Percentiles rank a stretch among this genome's conserved stretches.
These are phyloP conservation scores for Malacosoma neustria DNA, from an alignment of 2,888 invertebrate species.

Conservation along the genomic window DNA sequence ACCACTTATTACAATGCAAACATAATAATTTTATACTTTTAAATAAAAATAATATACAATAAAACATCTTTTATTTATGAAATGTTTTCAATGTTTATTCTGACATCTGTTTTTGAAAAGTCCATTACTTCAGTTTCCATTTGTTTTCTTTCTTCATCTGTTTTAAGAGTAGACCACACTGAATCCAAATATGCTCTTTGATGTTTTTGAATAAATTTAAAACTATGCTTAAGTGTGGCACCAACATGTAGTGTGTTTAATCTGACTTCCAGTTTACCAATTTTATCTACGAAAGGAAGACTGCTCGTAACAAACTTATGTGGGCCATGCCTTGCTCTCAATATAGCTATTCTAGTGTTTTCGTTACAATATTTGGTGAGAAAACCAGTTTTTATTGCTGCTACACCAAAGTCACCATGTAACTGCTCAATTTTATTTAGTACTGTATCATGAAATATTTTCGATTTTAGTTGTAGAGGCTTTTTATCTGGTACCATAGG, in stretches of 20 bases:
- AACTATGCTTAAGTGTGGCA: conserved; percentile 87
- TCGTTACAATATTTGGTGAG: conserved; percentile 87
- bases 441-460: conserved; percentile 72
- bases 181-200: conserved; percentile 79
- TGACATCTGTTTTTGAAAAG: conserved; percentile 59
- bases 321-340: conserved; percentile 83
- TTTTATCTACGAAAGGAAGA: conserved; percentile 80
- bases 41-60: no score
- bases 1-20: no score
- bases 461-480: conserved; percentile 64
- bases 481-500: conserved; percentile 60
- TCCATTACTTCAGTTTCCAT: conserved; percentile 68
- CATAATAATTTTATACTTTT: not conserved
- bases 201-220: conserved; percentile 80
- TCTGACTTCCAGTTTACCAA: conserved; percentile 76
- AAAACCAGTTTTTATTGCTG: conserved; percentile 81
- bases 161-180: conserved; percentile 76
- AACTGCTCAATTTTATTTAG: conserved; percentile 78
- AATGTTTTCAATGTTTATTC: conserved; percentile 57
- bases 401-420: conserved; percentile 85
- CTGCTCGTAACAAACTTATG: conserved; percentile 81
- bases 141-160: conserved; percentile 75
- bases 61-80: no score
- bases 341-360: conserved; percentile 82
- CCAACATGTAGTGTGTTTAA: conserved; percentile 82